These are phyloP conservation scores for Neofelis nebulosa DNA, from an alignment of 2,113 vertebrate genomes.

Conservation along the genomic window DNA sequence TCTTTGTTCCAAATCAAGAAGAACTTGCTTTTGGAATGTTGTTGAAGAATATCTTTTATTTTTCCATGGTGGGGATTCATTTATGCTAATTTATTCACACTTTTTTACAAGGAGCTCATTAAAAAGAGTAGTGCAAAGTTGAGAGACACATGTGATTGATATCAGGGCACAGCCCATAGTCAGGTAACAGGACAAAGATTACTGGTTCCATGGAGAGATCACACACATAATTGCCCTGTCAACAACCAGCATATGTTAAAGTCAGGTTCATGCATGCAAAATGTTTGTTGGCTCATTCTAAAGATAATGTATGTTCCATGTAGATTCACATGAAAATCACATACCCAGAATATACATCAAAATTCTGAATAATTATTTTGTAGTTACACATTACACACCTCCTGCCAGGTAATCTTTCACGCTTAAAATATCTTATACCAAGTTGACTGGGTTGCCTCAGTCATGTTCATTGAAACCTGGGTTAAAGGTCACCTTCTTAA, in stretches of 20 bases:
- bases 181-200: background rate
- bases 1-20: background rate
- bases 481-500: background rate
- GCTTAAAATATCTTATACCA: background rate
- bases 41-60: background rate
- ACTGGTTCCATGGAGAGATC: background rate
- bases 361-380: background rate
- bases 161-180: background rate
- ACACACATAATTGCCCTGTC: background rate
- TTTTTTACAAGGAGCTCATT: background rate
- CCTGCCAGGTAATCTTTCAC: background rate
- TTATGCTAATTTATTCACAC: background rate
- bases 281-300: slow-evolving; percentile 10
- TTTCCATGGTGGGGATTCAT: background rate
- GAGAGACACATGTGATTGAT: background rate
- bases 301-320: background rate
- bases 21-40: background rate
- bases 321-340: background rate
- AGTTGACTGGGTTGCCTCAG: background rate
- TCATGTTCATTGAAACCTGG: background rate
- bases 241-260: background rate
- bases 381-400: background rate
- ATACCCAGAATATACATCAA: background rate
- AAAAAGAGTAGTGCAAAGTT: background rate
- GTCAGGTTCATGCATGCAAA: background rate